Percentiles rank a stretch among this genome's conserved stretches.
Evolutionary conservation across 2,113 vertebrate genomes (phyloP).

Genomic region (Phodopus roborovskii): DNA sequence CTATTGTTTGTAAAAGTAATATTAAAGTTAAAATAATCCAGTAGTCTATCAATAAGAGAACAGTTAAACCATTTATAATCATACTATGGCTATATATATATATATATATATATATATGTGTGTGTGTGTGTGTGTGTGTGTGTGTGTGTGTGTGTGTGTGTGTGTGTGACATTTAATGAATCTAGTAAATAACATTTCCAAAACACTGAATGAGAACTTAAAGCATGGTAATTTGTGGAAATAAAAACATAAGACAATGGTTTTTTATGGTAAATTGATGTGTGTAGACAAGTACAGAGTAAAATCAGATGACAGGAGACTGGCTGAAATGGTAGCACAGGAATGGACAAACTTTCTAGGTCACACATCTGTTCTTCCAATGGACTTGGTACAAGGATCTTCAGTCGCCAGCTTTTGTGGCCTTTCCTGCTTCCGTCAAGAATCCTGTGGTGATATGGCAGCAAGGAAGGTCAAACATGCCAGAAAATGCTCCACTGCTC

Average conservation of each 20-base stretch:
- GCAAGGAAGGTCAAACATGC: neutral
- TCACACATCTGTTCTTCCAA: neutral
- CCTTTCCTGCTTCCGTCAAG: neutral
- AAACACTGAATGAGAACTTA: constrained; percentile 40
- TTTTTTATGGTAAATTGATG: neutral
- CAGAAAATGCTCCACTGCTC: neutral
- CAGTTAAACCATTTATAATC: neutral
- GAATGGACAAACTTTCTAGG: neutral
- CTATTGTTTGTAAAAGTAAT: constrained; percentile 25
- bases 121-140: too few relatives aligned
- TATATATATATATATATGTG: too few relatives aligned
- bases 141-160: too few relatives aligned
- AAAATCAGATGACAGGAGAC: constrained; percentile 1
- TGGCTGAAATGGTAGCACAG: constrained; percentile 39
- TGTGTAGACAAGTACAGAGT: neutral
- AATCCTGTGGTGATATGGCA: neutral
- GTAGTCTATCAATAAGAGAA: constrained; percentile 40
- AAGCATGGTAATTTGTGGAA: constrained; percentile 34
- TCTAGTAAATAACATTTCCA: constrained; percentile 37
- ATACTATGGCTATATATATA: neutral
- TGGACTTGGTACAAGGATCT: constrained; percentile 48
- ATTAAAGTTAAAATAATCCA: neutral
- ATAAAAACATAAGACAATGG: constrained; percentile 42
- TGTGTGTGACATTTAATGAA: constrained; percentile 24
- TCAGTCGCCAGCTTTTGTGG: neutral